Evolutionary conservation across 2,888 invertebrate genomes (phyloP).

Genomic region (Alentia gelatinosa): DNA sequence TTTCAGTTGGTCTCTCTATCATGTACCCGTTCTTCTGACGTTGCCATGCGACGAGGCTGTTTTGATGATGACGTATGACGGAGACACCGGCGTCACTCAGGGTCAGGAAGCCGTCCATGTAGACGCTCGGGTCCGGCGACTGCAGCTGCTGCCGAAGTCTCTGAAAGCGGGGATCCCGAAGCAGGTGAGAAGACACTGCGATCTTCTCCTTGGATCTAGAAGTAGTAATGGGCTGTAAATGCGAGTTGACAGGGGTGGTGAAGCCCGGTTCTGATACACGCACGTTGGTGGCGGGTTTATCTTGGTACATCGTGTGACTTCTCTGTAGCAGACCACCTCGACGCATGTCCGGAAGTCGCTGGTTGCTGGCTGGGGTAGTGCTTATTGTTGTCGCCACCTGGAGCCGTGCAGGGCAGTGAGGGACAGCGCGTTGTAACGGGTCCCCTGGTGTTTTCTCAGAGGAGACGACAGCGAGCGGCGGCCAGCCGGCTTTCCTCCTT

Average conservation of each 20-base stretch:
- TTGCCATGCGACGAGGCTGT: not conserved
- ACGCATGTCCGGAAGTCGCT: too few species aligned
- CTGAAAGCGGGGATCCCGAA: not conserved
- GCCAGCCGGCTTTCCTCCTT: not conserved
- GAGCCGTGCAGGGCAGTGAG: not conserved
- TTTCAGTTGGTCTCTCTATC: too few species aligned
- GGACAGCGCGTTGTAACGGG: not conserved
- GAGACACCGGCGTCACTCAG: not conserved
- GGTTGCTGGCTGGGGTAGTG: too few species aligned
- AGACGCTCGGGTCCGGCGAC: not conserved
- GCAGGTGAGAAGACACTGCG: not conserved
- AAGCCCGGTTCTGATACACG: not conserved
- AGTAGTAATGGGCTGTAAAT: not conserved
- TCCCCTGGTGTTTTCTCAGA: not conserved
- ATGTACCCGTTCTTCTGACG: not conserved
- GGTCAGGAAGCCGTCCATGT: not conserved
- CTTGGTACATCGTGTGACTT: not conserved
- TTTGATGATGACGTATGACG: not conserved
- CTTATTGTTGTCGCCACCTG: too few species aligned
- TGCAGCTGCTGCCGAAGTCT: not conserved
- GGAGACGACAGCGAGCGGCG: too few species aligned
- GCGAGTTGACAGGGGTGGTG: not conserved
- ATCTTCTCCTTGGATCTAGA: not conserved
- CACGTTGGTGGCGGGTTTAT: not conserved
- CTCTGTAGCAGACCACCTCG: not conserved